phyloP scores from a whole-genome alignment of 2,797 vertebrate species.

The Petrocephalus schoutedeni region DNA sequence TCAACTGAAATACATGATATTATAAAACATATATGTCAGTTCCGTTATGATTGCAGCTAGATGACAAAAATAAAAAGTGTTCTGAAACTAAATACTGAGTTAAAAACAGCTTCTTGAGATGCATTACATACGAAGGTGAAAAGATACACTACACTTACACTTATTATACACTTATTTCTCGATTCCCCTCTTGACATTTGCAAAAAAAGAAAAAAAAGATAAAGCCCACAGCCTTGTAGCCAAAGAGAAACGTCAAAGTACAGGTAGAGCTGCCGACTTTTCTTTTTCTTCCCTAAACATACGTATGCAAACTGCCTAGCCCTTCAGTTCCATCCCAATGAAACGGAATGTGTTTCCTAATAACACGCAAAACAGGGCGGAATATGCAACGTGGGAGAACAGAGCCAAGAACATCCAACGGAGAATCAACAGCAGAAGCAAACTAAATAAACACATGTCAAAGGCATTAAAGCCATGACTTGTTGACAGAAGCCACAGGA shows the following conservation, averaged over 20 bases:
- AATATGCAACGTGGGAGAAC: neutral
- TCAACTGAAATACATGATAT: neutral
- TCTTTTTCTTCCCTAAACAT: neutral
- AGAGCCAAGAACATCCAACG: neutral
- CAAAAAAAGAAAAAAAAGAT: neutral
- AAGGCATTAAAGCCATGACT: neutral
- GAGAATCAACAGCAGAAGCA: neutral
- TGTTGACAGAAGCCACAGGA: slow-evolving; percentile 20
- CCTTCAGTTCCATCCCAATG: neutral
- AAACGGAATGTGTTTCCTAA: neutral
- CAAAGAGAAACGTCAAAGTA: neutral
- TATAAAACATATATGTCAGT: neutral
- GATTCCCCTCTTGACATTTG: neutral
- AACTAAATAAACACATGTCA: slow-evolving; percentile 13
- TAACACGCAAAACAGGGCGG: neutral
- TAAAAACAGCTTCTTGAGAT: neutral
- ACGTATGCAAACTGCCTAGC: neutral
- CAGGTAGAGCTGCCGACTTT: neutral
- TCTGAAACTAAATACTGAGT: neutral
- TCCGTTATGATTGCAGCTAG: neutral
- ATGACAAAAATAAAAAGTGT: neutral
- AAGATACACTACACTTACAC: neutral
- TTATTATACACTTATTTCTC: neutral
- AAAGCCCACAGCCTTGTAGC: neutral
- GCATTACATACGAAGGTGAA: neutral